These are phyloP conservation scores for Hexactinellida sp. DNA, from an alignment of 37 sponge, comb jelly and placozoan species.

Conservation along the genomic window DNA sequence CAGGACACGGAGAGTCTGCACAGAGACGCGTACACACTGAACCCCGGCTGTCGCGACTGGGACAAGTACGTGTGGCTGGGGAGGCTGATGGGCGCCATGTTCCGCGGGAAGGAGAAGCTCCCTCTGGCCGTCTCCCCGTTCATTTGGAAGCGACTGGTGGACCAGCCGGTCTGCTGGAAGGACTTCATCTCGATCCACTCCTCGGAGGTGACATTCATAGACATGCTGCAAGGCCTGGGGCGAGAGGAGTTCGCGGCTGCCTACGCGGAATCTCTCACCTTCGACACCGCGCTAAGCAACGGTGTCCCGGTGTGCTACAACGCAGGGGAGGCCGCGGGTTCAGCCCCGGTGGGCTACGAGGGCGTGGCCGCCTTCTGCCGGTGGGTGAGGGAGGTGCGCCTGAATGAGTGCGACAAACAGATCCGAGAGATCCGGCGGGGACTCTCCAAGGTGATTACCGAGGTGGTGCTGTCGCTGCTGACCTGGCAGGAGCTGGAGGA, in stretches of 20 bases:
- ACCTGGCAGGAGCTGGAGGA: slow-evolving; percentile 80
- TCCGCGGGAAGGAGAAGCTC: slow-evolving; percentile 58
- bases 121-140: slow-evolving; percentile 73
- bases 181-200: slow-evolving; percentile 73
- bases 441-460: slow-evolving; percentile 45
- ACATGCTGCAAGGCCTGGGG: slow-evolving; percentile 56
- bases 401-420: slow-evolving; percentile 59
- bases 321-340: slow-evolving; percentile 26
- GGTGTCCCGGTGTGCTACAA: slow-evolving; percentile 41
- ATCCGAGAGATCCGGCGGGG: slow-evolving; percentile 45
- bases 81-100: slow-evolving; percentile 76
- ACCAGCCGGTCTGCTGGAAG: slow-evolving; percentile 65
- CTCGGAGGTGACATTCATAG: slow-evolving; percentile 62
- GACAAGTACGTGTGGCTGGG: slow-evolving; percentile 52
- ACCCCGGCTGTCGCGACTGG: slow-evolving; percentile 52
- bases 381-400: slow-evolving; percentile 43
- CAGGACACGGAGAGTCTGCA: slow-evolving; percentile 74
- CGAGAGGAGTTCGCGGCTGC: slow-evolving; percentile 44
- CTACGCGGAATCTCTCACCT: slow-evolving; percentile 49
- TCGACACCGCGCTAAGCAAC: slow-evolving; percentile 54
- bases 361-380: slow-evolving; percentile 48
- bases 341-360: slow-evolving; percentile 42
- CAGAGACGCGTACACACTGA: slow-evolving; percentile 69
- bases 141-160: slow-evolving; percentile 81
- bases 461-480: slow-evolving; percentile 50